Conservation (phyloP, 2,888 invertebrate genomes). For the Noctuana brunneofusca region DNA sequence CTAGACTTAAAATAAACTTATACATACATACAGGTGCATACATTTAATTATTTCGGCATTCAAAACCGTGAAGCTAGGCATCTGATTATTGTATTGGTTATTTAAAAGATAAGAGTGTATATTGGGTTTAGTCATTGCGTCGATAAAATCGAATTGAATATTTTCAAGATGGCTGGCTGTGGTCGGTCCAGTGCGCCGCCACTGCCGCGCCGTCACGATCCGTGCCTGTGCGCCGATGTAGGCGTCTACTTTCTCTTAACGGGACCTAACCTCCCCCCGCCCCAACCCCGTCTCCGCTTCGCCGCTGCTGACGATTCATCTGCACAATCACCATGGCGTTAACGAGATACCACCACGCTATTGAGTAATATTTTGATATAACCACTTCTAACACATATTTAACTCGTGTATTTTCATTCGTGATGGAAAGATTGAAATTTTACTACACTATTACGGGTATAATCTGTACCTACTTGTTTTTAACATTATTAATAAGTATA, state of each 20-base stretch:
- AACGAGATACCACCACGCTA: constrained; percentile 47
- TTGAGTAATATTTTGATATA: constrained; percentile 48
- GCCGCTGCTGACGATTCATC: constrained; percentile 44
- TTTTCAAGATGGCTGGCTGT: constrained; percentile 60
- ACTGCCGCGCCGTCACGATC: constrained; percentile 56
- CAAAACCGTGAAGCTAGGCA: constrained; percentile 26
- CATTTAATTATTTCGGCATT: too few species aligned
- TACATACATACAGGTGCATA: too few species aligned
- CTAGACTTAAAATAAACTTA: too few species aligned
- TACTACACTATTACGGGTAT: too few species aligned
- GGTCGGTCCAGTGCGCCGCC: constrained; percentile 49
- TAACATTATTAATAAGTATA: too few species aligned
- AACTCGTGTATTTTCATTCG: not conserved
- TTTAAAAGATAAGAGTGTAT: constrained; percentile 36
- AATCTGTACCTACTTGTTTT: too few species aligned
- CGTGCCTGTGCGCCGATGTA: constrained; percentile 59
- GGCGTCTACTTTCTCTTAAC: constrained; percentile 82
- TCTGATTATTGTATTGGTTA: not conserved
- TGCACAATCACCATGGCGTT: constrained; percentile 52
- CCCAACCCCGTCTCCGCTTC: constrained; percentile 42
- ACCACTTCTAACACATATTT: constrained; percentile 16
- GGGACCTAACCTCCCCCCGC: constrained; percentile 62
- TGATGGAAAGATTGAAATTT: not conserved
- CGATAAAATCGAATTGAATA: constrained; percentile 66
- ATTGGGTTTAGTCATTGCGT: constrained; percentile 46